Evolutionary conservation across 2,888 invertebrate genomes (phyloP).

Genomic region (Drosophila conformis): DNA sequence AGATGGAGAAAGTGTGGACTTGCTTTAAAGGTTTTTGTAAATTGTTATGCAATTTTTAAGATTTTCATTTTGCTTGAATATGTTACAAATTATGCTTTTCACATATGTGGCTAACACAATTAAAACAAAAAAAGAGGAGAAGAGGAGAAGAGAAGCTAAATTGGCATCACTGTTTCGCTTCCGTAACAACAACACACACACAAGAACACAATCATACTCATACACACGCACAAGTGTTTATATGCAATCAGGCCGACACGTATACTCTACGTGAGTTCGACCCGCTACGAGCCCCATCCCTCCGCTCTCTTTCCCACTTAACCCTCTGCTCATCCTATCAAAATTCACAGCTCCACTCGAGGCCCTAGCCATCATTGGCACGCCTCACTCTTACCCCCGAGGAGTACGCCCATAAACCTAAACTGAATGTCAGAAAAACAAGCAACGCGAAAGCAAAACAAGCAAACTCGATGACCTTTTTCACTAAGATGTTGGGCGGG

Average conservation of each 20-base stretch:
- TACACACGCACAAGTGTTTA: conserved; percentile 57
- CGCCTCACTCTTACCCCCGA: conserved; percentile 23
- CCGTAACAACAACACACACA: conserved; percentile 19
- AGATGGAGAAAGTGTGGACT: not conserved
- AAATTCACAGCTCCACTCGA: conserved; percentile 15
- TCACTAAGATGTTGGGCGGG: conserved; percentile 54
- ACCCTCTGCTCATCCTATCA: not conserved
- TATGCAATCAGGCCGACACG: conserved; percentile 78
- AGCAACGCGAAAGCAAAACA: conserved; percentile 45
- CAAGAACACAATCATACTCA: conserved; percentile 14
- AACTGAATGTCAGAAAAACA: conserved; percentile 51
- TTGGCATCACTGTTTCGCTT: conserved; percentile 5
- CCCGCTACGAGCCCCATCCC: conserved; percentile 11
- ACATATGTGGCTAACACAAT: not conserved
- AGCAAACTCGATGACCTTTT: conserved; percentile 62
- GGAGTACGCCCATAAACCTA: conserved; percentile 41
- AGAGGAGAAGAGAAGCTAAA: not conserved
- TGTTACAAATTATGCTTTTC: not conserved
- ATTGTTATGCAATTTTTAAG: not conserved
- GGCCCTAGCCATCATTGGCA: conserved; percentile 58
- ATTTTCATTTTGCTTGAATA: not conserved
- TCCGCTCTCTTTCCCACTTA: not conserved
- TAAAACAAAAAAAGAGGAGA: not conserved
- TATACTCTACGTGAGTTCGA: conserved; percentile 67
- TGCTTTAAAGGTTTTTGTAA: not conserved